Percentiles rank a stretch among this genome's conserved stretches.
phyloP scores from a whole-genome alignment of 1,140 invertebrate species.

The Macrostomum lignano region DNA sequence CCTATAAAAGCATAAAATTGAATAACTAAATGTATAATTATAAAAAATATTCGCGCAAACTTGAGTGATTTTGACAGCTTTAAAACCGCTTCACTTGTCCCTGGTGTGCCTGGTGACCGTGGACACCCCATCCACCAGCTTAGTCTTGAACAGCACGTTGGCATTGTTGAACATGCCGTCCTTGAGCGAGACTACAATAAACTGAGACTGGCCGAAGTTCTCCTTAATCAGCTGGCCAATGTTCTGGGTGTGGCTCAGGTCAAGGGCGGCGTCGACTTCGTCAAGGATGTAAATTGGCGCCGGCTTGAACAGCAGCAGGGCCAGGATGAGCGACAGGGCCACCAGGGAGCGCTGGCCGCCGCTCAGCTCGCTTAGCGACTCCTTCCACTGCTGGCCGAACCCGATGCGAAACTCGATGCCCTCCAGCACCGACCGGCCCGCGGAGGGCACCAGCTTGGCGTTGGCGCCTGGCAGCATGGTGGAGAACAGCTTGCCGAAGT shows the following conservation, averaged over 20 bases:
- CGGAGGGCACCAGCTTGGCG: conserved; percentile 49
- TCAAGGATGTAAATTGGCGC: conserved; percentile 94
- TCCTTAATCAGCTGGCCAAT: conserved; percentile 76
- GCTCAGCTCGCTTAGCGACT: conserved; percentile 69
- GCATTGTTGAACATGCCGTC: conserved; percentile 99
- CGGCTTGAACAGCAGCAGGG: conserved; percentile 81
- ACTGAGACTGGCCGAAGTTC: conserved; percentile 78
- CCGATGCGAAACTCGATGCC: conserved; percentile 71
- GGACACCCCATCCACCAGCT: conserved; percentile 79
- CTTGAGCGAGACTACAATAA: conserved; percentile 90
- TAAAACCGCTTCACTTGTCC: no score
- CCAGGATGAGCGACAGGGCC: conserved; percentile 72
- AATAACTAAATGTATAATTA: no score
- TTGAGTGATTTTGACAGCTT: no score
- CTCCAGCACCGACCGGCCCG: conserved; percentile 41
- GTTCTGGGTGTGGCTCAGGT: conserved; percentile 91
- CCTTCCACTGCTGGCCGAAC: conserved; percentile 79
- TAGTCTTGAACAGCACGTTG: conserved; percentile 77
- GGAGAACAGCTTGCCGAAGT: conserved; percentile 85
- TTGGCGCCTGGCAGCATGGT: conserved; percentile 59
- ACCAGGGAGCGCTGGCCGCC: conserved; percentile 84
- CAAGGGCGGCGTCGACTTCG: conserved; percentile 89
- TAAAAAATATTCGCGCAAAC: no score
- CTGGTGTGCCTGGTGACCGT: conserved; percentile 38
- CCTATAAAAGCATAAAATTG: no score